Evolutionary conservation across 1,140 invertebrate genomes (phyloP), one percentile per base, ranked within the genome.

Genomic region (Solenopsis fugax): DNA sequence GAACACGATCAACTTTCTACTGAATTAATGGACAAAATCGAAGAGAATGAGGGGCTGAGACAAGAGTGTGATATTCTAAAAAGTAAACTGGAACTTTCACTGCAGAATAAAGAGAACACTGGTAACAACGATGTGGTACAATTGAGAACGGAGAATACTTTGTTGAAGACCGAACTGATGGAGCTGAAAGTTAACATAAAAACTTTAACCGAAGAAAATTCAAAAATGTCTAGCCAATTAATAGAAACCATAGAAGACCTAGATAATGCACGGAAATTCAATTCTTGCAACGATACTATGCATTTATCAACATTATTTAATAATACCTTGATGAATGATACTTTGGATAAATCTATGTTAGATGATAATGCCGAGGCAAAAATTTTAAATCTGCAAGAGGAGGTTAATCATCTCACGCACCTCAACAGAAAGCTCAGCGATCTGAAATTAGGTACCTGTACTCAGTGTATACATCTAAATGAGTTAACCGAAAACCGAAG

Each of bases 351-450:
- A 48, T 73, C 85, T 58, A 9, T 29, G 10, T 58, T 73, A n/a
- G 50, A 77, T 50, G 86, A 90, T 4, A 88, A 78, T 18, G 45
- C n/a, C 41, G 77, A 92, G 45, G 3, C 21, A 1, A 90, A 86
- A 84, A 24, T 92, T 4, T 60, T 67, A 69, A 62, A 48, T 13
- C 81, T 92, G 13, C 56, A 92, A 34, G 88, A 90, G 12, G 24
- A 92, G 75, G 54, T 92, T 2, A 64, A 88, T 2, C 52, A 89
- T 18, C 56, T 94, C 7, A 89, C 62, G 7, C 3, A 60, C 18
- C 64, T 92, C 1, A 94, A 94, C 37, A 88, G 87, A 34, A 94
- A 92, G 34, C 81, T 94, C 4, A 88, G 84, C 2, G 91, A 93
- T 4, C 37, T 93, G 12, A 94, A 93, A 77, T 69, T 92, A 9